Percentiles rank a stretch among this genome's conserved stretches.
These are phyloP conservation scores for Diadromus collaris DNA, from an alignment of 2,888 invertebrate genomes.

Conservation along the genomic window DNA sequence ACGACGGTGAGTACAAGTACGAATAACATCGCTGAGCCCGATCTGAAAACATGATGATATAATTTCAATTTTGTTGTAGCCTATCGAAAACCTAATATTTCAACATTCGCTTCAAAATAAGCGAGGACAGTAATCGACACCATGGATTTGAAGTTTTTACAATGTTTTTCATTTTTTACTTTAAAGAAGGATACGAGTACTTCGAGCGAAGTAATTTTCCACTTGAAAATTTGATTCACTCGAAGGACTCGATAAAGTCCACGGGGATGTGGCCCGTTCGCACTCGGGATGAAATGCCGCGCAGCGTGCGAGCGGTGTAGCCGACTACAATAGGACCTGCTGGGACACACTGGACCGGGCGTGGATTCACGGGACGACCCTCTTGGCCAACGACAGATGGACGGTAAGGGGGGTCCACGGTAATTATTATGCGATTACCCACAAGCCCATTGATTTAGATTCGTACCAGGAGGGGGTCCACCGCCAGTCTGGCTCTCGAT, in stretches of 20 bases:
- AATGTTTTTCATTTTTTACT: neutral
- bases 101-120: neutral
- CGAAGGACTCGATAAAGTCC: slow-evolving; percentile 36
- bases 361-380: slow-evolving; percentile 69
- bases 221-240: slow-evolving; percentile 31
- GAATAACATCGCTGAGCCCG: slow-evolving; percentile 58
- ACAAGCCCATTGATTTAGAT: slow-evolving; percentile 80
- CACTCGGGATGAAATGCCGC: slow-evolving; percentile 32
- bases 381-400: slow-evolving; percentile 77
- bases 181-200: neutral
- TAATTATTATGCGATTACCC: slow-evolving; percentile 80
- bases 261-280: slow-evolving; percentile 34
- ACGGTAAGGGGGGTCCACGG: slow-evolving; percentile 76
- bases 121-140: neutral
- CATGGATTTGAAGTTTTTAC: neutral
- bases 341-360: slow-evolving; percentile 66
- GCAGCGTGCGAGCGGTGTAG: slow-evolving; percentile 66
- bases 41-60: slow-evolving; percentile 28
- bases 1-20: slow-evolving; percentile 63
- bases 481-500: slow-evolving; percentile 62
- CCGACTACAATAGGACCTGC: slow-evolving; percentile 77
- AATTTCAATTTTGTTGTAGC: neutral
- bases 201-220: neutral
- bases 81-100: neutral
- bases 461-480: slow-evolving; percentile 73